Base-by-base conservation (phyloP, 1,140 invertebrate genomes). In the Dinothrombium tinctorium region DNA sequence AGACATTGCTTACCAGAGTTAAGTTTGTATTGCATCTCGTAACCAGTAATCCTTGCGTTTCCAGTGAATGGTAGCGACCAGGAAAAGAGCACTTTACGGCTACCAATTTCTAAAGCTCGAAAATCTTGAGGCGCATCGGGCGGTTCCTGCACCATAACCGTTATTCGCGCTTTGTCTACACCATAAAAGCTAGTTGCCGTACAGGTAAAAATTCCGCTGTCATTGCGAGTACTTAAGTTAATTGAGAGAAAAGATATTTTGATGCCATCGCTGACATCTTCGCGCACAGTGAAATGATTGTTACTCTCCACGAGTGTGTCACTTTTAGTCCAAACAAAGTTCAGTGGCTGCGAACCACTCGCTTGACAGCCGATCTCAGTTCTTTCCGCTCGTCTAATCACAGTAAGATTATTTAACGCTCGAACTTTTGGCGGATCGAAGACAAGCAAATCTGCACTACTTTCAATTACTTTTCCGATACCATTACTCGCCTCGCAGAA, bases 321-420 rank as follows among this genome's bases (percentile, higher is more conserved):
- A 49, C 78, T 73, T 61, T 78, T 77, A 41, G 69, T 66, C 77
- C 77, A 82, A 5, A 63, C 65, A 45, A 80, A 74, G 22, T 68
- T 69, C 48, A 81, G 56, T 9, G 76, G 77, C 29, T 70, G 60
- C 57, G 79, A 74, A 37, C 77, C 77, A 8, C 43, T 37, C 8
- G 47, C 50, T 23, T 48, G 44, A 40, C 51, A 53, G 4, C 43
- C 43, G 20, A 53, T 39, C 14, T 40, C 29, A 3, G 50, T 40
- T 33, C 46, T 40, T 17, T 45, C 48, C 8, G 21, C 23, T 23
- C 44, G 45, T 28, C 47, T 37, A 8, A 51, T 40, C 19, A 37
- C 17, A 19, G 42, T 36, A 29, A 41, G 42, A 41, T 41, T 31
- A 28, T 31, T 31, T 32, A 42, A 19, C 24, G 22, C 25, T 44